Evolutionary conservation across 2,888 invertebrate species (phyloP).

Genomic region (Phortica magna): DNA sequence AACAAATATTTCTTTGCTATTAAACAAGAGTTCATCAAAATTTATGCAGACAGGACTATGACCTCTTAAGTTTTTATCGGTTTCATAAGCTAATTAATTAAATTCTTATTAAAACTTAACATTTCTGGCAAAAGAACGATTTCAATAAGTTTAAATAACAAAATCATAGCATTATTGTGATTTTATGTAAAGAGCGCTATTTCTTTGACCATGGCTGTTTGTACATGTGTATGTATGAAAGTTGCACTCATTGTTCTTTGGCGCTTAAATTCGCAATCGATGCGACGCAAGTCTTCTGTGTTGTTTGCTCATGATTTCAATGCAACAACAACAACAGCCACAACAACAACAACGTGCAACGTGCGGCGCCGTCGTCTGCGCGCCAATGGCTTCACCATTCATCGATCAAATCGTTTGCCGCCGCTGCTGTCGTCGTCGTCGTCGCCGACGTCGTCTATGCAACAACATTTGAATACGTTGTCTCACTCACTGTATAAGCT

Average conservation of each 20-base stretch:
- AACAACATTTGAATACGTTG: slow-evolving; percentile 18
- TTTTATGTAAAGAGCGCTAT: too few relatives aligned
- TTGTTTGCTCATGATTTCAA: not conserved
- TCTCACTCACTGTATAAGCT: too few relatives aligned
- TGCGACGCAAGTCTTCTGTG: not conserved
- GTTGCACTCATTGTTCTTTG: slow-evolving; percentile 26
- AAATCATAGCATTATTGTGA: too few relatives aligned
- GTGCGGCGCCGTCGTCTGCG: slow-evolving; percentile 25
- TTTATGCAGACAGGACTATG: too few relatives aligned
- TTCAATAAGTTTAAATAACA: too few relatives aligned
- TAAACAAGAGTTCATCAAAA: too few relatives aligned
- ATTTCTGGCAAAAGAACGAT: too few relatives aligned
- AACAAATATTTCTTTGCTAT: too few relatives aligned
- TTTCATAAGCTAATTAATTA: too few relatives aligned
- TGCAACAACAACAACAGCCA: not conserved
- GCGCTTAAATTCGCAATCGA: slow-evolving; percentile 67
- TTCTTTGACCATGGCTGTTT: too few relatives aligned
- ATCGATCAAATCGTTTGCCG: slow-evolving; percentile 67
- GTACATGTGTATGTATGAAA: slow-evolving; percentile 39
- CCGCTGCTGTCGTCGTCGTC: not conserved
- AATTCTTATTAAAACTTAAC: too few relatives aligned
- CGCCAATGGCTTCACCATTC: slow-evolving; percentile 60
- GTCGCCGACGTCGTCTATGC: not conserved
- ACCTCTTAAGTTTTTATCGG: too few relatives aligned
- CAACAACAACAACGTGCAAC: slow-evolving; percentile 40